Evolutionary conservation across 2,888 invertebrate genomes (phyloP).

Genomic region (Pterobdella sp.): DNA sequence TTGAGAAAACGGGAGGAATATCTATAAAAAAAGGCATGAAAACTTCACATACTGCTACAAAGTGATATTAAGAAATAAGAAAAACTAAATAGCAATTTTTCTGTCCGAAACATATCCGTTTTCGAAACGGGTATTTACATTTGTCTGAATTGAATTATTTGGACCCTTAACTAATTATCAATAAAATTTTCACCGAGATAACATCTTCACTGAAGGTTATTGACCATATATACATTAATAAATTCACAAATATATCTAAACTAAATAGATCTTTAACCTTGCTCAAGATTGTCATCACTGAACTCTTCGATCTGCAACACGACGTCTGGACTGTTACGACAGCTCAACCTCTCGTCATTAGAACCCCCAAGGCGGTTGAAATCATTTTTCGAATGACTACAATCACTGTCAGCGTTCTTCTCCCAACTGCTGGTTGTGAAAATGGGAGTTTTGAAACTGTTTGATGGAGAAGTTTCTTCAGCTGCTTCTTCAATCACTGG

Average conservation of each 20-base stretch:
- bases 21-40: no score
- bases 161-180: no score
- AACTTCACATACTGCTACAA: no score
- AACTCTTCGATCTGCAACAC: conserved; percentile 12
- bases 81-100: no score
- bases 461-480: background rate
- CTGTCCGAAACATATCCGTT: no score
- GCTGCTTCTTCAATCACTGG: background rate
- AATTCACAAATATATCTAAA: background rate
- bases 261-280: background rate
- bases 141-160: no score
- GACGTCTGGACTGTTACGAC: background rate
- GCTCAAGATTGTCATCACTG: background rate
- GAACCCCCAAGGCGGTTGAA: background rate
- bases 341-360: background rate
- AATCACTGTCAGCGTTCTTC: background rate
- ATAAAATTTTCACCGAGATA: no score
- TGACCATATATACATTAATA: background rate
- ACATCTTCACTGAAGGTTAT: no score
- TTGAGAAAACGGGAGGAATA: no score
- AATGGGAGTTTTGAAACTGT: background rate
- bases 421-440: background rate
- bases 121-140: no score
- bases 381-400: background rate
- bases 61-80: no score